Conservation (phyloP, 2,888 invertebrate genomes). For the Plusia festucae region DNA sequence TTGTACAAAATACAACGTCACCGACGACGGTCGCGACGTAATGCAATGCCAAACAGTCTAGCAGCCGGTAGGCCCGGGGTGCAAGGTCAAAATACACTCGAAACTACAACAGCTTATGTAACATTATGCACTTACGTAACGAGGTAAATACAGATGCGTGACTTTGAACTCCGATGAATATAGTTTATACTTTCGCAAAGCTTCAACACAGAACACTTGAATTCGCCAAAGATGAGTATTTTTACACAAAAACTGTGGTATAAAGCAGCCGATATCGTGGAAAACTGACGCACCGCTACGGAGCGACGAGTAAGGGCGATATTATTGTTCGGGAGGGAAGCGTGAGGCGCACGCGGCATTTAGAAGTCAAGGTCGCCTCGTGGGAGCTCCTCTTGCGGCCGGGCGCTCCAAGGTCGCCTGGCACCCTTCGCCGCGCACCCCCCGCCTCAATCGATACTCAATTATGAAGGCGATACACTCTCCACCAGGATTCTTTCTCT, state of each 20-base stretch:
- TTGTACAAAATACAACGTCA: constrained; percentile 31
- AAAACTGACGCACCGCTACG: constrained; percentile 43
- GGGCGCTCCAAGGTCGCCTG: constrained; percentile 70
- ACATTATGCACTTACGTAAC: constrained; percentile 49
- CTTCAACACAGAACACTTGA: constrained; percentile 13
- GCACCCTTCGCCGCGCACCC: constrained; percentile 57
- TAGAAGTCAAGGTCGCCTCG: constrained; percentile 76
- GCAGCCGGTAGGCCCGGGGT: constrained; percentile 33
- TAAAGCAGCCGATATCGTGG: constrained; percentile 26
- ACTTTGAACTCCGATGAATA: constrained; percentile 7
- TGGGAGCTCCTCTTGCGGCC: constrained; percentile 70
- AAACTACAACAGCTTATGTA: constrained; percentile 28
- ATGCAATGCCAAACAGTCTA: constrained; percentile 43
- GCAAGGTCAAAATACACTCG: constrained; percentile 45
- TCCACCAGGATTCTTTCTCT: constrained; percentile 6
- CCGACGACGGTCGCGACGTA: constrained; percentile 32
- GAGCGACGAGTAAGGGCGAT: constrained; percentile 56
- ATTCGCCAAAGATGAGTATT: constrained; percentile 18
- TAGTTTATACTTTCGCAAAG: not conserved
- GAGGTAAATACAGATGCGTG: constrained; percentile 20
- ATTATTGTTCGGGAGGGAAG: constrained; percentile 63
- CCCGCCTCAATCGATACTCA: constrained; percentile 71
- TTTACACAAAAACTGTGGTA: constrained; percentile 26
- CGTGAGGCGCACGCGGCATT: constrained; percentile 61
- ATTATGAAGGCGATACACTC: constrained; percentile 53